Base-by-base conservation (phyloP, 2,797 vertebrate genomes). In the Urophycis tenuis region DNA sequence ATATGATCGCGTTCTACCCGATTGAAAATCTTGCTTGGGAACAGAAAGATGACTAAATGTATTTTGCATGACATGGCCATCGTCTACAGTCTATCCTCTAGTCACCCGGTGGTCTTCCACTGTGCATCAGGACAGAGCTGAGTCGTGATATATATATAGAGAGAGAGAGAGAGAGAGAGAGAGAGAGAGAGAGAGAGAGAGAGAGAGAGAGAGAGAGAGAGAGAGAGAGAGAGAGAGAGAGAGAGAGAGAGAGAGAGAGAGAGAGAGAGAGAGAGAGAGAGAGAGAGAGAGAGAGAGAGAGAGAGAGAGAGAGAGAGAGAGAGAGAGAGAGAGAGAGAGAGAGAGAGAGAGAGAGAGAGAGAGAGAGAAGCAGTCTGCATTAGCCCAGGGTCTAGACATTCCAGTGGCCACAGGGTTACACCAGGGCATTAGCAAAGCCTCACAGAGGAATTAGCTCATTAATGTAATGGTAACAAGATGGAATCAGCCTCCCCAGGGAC, bases 401-500 rank as follows among this genome's bases (percentile, higher is more conserved):
- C 86, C 84, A 90, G 86, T 84, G 81, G 88, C 86, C 86, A 83
- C 87, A 85, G 90, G 82, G 88, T 89, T 92, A 89, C 89, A 86
- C 84, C 83, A 87, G 89, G 90, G 92, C 91, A 93, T 93, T 92
- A 93, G 91, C 80, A 36, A 78, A 90, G 91, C 87, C 88, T 91
- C 84, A 82, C 77, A 87, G 86, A 90, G 87, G 91, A 93, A 93
- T 94, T 92, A 93, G 90, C 92, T 93, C 91, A 93, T 93, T 92
- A 93, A 93, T 93, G 92, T 92, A 93, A 94, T 92, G 90, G 88
- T 93, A 93, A 93, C 91, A 91, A 91, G 92, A 92, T 91, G 90
- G 91, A 93, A 91, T 91, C 87, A 85, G 88, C 82, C 85, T 92
- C 92, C 90, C 91, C 12, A 31, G 89, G 91, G 93, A 86, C 89